These are phyloP conservation scores for Myotis lucifugus DNA, from an alignment of 2,113 vertebrate genomes.

Conservation along the genomic window DNA sequence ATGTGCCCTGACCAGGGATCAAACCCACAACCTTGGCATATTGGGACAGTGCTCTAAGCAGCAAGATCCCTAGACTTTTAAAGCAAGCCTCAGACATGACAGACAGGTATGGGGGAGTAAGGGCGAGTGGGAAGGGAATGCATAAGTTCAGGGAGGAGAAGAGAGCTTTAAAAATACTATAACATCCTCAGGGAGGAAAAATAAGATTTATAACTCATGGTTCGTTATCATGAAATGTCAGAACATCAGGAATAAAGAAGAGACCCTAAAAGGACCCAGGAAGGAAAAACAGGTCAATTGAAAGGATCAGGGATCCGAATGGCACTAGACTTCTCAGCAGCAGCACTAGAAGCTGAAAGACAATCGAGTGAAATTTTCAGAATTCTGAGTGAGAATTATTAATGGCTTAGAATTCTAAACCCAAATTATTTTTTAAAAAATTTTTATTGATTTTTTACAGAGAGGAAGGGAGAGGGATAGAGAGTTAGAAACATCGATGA, in stretches of 20 bases:
- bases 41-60: neutral
- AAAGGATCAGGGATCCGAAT: neutral
- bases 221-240: constrained; percentile 27
- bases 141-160: neutral
- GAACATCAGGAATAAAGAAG: constrained; percentile 9
- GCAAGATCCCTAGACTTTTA: neutral
- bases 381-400: constrained; percentile 4
- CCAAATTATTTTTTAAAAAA: neutral
- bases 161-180: constrained; percentile 15
- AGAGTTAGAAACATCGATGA: too few relatives aligned
- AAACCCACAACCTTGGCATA: neutral
- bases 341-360: neutral
- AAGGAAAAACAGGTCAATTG: neutral
- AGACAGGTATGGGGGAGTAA: neutral
- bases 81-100: neutral
- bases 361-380: neutral
- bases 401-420: neutral
- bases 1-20: neutral
- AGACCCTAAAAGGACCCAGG: neutral
- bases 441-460: too few relatives aligned
- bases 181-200: neutral
- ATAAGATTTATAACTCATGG: neutral
- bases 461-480: too few relatives aligned
- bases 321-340: neutral
- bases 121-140: neutral